These are phyloP conservation scores for Lutjanus campechanus DNA, from an alignment of 2,797 vertebrate genomes.

Conservation along the genomic window DNA sequence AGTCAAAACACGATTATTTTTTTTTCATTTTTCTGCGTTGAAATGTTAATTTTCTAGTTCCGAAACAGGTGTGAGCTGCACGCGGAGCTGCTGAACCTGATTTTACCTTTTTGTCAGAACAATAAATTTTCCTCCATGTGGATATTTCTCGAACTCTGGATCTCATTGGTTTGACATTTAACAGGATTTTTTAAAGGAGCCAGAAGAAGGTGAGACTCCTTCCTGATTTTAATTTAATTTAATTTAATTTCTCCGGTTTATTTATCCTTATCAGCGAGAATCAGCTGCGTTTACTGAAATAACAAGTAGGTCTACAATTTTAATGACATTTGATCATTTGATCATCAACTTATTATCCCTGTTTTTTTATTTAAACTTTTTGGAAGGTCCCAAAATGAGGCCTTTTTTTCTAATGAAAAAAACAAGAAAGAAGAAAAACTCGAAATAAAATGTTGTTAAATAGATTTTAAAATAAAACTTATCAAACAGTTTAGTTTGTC, in stretches of 20 bases:
- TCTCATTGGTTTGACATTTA: slow-evolving; percentile 31
- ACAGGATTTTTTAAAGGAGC: slow-evolving; percentile 38
- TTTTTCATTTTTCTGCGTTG: background rate
- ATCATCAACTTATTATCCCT: too few relatives aligned
- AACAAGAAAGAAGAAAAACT: background rate
- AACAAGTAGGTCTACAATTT: background rate
- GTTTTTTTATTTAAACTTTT: background rate
- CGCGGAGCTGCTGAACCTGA: slow-evolving; percentile 7
- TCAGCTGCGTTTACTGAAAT: background rate
- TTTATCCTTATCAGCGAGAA: background rate
- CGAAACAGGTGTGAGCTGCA: background rate
- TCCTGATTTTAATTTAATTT: background rate
- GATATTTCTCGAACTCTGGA: slow-evolving; percentile 70
- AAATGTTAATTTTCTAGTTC: background rate
- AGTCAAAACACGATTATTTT: slow-evolving; percentile 14
- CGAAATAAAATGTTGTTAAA: background rate
- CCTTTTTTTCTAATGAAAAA: background rate
- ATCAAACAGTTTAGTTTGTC: background rate
- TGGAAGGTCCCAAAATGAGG: background rate
- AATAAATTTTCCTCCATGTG: slow-evolving; percentile 54
- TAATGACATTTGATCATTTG: background rate
- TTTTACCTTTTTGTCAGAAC: background rate
- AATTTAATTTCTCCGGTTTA: background rate
- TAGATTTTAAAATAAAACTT: background rate
- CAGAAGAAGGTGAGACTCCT: slow-evolving; percentile 62